A percentile compares a stretch with the other conserved stretches of the same genome.
Evolutionary conservation across 2,888 invertebrate species (phyloP).

Genomic region (Unio pictorum): DNA sequence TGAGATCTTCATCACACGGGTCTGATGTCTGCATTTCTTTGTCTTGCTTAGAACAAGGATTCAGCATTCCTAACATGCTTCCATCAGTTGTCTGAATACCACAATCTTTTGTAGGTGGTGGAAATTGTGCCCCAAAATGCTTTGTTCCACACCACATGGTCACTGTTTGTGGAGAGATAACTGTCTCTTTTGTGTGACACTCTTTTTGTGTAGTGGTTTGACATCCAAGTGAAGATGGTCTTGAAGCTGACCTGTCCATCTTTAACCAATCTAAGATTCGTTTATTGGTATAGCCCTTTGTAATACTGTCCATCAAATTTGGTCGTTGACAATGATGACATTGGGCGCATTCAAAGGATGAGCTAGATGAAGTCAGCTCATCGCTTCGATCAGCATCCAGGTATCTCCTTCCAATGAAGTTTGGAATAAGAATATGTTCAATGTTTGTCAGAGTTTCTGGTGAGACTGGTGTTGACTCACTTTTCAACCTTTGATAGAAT

Average conservation of each 20-base stretch:
- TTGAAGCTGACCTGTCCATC: slow-evolving; percentile 33
- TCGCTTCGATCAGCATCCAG: slow-evolving; percentile 26
- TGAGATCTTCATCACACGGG: slow-evolving; percentile 34
- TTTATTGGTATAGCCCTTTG: slow-evolving; percentile 40
- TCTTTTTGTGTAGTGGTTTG: slow-evolving; percentile 35
- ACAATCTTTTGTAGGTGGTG: slow-evolving; percentile 61
- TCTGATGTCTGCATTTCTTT: slow-evolving; percentile 36
- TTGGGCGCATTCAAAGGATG: slow-evolving; percentile 29
- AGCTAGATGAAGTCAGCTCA: slow-evolving; percentile 17
- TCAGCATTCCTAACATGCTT: too few species aligned
- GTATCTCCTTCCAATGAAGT: slow-evolving; percentile 35
- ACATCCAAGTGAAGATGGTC: slow-evolving; percentile 34
- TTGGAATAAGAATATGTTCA: slow-evolving; percentile 55
- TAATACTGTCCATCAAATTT: slow-evolving; percentile 11
- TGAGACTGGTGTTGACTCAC: slow-evolving; percentile 56
- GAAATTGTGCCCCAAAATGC: slow-evolving; percentile 63
- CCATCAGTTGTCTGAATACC: slow-evolving; percentile 53
- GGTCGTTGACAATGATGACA: slow-evolving; percentile 23
- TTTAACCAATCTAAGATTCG: slow-evolving; percentile 45
- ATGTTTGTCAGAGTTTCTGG: slow-evolving; percentile 57
- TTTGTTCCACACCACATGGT: slow-evolving; percentile 64
- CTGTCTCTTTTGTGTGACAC: slow-evolving; percentile 41
- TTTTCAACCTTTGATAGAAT: slow-evolving; percentile 59
- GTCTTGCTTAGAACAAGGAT: slow-evolving; percentile 14
- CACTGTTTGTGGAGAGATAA: slow-evolving; percentile 57